phyloP scores from a whole-genome alignment of 2,888 invertebrate genomes.

The Brachyopa scutellaris region DNA sequence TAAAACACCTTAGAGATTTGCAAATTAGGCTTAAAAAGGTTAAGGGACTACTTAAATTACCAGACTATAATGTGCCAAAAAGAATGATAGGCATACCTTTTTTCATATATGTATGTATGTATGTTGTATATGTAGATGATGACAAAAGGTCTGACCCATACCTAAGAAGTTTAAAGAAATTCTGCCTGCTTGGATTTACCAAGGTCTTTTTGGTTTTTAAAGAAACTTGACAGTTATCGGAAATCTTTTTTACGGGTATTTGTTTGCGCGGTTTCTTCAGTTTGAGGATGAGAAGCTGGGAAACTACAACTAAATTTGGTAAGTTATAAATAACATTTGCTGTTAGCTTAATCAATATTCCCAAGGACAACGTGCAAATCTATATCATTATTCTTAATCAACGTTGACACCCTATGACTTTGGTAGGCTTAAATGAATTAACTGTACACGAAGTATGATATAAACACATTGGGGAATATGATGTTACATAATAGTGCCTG shows the following conservation, averaged over 20 bases:
- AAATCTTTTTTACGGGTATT: too few relatives aligned
- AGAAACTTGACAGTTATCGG: too few relatives aligned
- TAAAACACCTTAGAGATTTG: constrained; percentile 55
- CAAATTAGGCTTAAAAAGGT: constrained; percentile 55
- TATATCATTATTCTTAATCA: constrained; percentile 31
- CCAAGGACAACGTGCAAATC: not conserved
- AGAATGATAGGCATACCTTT: constrained; percentile 23
- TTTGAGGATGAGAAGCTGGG: not conserved
- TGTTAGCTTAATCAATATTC: not conserved
- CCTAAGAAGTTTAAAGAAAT: not conserved
- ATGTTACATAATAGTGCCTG: constrained; percentile 11
- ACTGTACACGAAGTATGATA: constrained; percentile 17
- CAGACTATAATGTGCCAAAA: not conserved
- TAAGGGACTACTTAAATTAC: constrained; percentile 30
- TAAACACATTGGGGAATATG: constrained; percentile 25
- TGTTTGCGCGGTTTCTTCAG: not conserved
- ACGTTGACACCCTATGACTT: constrained; percentile 33
- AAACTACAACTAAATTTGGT: not conserved
- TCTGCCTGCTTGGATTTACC: too few relatives aligned
- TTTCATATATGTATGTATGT: too few relatives aligned
- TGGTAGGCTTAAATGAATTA: constrained; percentile 34
- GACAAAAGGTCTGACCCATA: not conserved
- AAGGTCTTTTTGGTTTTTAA: too few relatives aligned
- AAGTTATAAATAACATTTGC: not conserved
- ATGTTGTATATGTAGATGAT: not conserved